phyloP scores from a whole-genome alignment of 1,140 invertebrate species.

The Atta colombica region DNA sequence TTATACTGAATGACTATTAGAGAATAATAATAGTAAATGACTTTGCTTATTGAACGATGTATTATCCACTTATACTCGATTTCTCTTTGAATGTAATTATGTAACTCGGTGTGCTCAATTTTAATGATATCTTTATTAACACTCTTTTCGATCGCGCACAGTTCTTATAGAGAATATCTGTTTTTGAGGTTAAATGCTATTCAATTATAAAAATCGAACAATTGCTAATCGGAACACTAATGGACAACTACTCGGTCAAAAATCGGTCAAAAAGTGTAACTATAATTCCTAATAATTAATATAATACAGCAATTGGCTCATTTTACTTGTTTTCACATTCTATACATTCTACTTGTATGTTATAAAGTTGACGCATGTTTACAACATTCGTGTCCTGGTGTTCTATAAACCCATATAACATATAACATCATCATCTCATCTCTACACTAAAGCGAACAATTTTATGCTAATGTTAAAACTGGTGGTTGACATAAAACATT shows the following conservation, averaged over 20 bases:
- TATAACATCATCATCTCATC: slow-evolving; percentile 56
- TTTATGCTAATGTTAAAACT: slow-evolving; percentile 23
- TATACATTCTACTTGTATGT: not conserved
- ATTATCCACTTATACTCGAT: not conserved
- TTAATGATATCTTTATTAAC: not conserved
- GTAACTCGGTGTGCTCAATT: not conserved
- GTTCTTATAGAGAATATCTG: not conserved
- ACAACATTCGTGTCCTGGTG: slow-evolving; percentile 6
- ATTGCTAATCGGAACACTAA: not conserved
- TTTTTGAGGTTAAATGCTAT: not conserved
- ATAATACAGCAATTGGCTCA: slow-evolving; percentile 2
- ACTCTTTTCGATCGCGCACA: not conserved
- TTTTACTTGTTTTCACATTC: not conserved
- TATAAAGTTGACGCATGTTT: slow-evolving; percentile 30
- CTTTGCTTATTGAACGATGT: slow-evolving; percentile 8
- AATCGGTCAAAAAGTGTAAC: not conserved
- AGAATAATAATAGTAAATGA: not conserved
- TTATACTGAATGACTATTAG: slow-evolving; percentile 24
- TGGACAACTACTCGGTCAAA: not conserved
- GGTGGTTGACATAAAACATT: not conserved
- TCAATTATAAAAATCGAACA: not conserved
- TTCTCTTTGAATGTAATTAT: not conserved
- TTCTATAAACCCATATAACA: slow-evolving; percentile 59
- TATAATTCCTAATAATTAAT: slow-evolving; percentile 37
- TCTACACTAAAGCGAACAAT: slow-evolving; percentile 30